Percentiles rank a stretch among this genome's conserved stretches.
Conservation (phyloP, 2,113 vertebrate genomes). For the Varanus salvator region DNA sequence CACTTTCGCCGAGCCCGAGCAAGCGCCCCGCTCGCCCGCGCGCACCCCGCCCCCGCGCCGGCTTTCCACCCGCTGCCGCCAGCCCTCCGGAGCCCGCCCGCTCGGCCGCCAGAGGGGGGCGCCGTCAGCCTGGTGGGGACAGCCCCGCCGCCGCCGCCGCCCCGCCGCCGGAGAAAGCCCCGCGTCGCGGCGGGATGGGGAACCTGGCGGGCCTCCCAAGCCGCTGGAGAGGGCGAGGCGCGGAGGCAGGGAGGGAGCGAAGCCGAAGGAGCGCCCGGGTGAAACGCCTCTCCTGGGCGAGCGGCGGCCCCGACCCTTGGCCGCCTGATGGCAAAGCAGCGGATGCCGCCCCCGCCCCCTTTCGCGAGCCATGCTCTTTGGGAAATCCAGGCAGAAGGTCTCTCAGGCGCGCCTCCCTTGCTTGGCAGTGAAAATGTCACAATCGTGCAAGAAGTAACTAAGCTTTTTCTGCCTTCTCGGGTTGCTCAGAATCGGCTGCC, state of each 20-base stretch:
- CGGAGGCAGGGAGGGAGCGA: too few species aligned
- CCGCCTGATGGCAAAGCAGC: too few species aligned
- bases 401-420: too few species aligned
- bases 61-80: constrained; percentile 12
- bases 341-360: too few species aligned
- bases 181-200: background rate
- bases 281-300: too few species aligned
- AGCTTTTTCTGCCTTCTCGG: too few species aligned
- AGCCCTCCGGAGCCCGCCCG: background rate
- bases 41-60: background rate
- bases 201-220: too few species aligned
- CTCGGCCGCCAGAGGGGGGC: background rate
- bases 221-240: background rate
- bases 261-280: too few species aligned
- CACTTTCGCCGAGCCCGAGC: constrained; percentile 41
- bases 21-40: constrained; percentile 24
- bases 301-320: too few species aligned
- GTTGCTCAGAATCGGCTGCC: too few species aligned
- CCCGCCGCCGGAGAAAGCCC: background rate
- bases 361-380: background rate
- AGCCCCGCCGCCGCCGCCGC: background rate
- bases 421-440: background rate
- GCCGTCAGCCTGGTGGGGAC: background rate
- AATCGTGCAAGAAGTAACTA: too few species aligned
- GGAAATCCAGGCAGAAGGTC: background rate